Evolutionary conservation across 2,113 vertebrate species (phyloP).

Genomic region (Pelecanus crispus): DNA sequence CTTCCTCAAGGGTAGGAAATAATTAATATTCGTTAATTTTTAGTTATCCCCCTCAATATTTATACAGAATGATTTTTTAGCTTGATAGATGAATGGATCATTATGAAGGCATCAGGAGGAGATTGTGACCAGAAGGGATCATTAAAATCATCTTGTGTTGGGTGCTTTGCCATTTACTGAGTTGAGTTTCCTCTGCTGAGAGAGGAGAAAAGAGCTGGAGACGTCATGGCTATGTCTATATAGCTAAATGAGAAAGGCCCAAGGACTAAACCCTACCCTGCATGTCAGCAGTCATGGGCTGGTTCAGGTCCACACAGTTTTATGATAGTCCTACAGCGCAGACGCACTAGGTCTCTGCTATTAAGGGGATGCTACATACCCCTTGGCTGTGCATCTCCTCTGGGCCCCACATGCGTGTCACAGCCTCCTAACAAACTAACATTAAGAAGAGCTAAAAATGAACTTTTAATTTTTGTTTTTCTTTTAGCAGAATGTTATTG

Average conservation of each 20-base stretch:
- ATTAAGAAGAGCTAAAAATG: background rate
- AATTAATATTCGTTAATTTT: background rate
- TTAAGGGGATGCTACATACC: background rate
- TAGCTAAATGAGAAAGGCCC: background rate
- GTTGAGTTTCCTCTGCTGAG: background rate
- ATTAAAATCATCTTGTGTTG: background rate
- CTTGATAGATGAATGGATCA: background rate
- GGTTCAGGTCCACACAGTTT: background rate
- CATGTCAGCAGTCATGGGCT: rapidly evolving
- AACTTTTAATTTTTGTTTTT: background rate
- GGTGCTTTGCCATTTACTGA: background rate
- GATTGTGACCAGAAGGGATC: background rate
- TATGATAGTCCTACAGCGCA: background rate
- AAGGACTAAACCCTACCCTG: background rate
- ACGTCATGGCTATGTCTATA: background rate
- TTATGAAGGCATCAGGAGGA: background rate
- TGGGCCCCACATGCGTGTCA: rapidly evolving
- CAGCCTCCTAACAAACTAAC: background rate
- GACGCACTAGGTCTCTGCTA: background rate
- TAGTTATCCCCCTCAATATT: background rate
- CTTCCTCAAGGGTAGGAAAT: background rate
- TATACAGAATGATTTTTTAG: background rate
- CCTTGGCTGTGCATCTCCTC: background rate
- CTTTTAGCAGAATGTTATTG: background rate
- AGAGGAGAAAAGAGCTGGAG: background rate